Percentiles rank a stretch among this genome's conserved stretches.
Conservation (phyloP, 1,140 invertebrate genomes). For the Panonychus citri region DNA sequence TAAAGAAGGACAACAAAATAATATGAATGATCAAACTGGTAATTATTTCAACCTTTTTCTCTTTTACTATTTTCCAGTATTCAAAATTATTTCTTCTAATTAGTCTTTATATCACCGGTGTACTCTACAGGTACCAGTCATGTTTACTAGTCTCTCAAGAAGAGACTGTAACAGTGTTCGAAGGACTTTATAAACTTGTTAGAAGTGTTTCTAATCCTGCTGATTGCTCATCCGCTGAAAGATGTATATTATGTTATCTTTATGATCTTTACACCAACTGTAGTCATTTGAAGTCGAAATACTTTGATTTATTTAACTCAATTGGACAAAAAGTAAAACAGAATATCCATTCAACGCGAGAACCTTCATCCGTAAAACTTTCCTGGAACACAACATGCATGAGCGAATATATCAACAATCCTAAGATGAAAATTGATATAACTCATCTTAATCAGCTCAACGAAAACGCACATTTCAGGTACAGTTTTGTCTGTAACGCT, state of each 20-base stretch:
- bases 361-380: conserved; percentile 31
- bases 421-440: conserved; percentile 21
- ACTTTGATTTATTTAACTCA: conserved; percentile 52
- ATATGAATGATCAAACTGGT: conserved; percentile 30
- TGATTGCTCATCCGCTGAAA: conserved; percentile 77
- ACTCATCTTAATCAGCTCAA: conserved; percentile 45
- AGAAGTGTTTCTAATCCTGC: conserved; percentile 73
- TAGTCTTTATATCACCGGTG: conserved; percentile 72
- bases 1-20: conserved; percentile 67
- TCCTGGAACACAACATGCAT: conserved; percentile 58
- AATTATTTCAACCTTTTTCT: background rate
- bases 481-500: conserved; percentile 85
- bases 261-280: conserved; percentile 78
- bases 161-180: conserved; percentile 67
- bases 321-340: conserved; percentile 66
- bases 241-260: conserved; percentile 56
- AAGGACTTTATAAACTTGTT: conserved; percentile 60
- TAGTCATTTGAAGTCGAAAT: conserved; percentile 29
- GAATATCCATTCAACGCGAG: conserved; percentile 30
- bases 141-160: conserved; percentile 70
- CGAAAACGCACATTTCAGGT: conserved; percentile 46
- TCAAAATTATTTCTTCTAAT: no score
- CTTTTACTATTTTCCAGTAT: background rate
- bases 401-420: conserved; percentile 43
- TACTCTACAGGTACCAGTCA: conserved; percentile 72